A percentile compares a stretch with the other conserved stretches of the same genome.
These are phyloP conservation scores for Coregonus clupeaformis DNA, from an alignment of 2,113 vertebrate species.

Conservation along the genomic window DNA sequence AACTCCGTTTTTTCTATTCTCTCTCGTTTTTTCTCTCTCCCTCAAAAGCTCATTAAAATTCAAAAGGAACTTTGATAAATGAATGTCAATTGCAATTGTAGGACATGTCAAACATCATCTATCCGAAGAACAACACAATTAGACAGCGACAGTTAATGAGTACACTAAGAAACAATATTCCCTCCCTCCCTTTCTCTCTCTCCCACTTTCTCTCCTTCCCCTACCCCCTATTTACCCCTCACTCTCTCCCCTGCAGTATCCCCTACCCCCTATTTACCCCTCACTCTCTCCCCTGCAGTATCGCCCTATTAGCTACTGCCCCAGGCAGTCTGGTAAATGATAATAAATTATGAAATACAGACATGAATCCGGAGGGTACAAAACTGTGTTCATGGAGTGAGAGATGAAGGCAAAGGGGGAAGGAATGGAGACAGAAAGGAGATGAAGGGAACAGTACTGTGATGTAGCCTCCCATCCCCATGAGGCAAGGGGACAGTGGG, in stretches of 20 bases:
- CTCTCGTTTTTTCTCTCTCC: neutral
- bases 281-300: neutral
- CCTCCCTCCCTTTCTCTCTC: neutral
- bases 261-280: neutral
- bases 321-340: neutral
- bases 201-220: neutral
- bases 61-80: neutral
- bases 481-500: no score
- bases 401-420: neutral
- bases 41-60: neutral
- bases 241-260: neutral
- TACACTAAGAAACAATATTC: neutral
- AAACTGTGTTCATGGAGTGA: neutral
- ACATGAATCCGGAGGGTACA: neutral
- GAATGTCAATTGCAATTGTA: slow-evolving; percentile 3
- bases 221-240: neutral
- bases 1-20: neutral
- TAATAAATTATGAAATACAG: neutral
- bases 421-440: neutral
- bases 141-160: neutral
- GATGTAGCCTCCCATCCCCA: neutral
- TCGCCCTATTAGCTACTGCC: neutral
- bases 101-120: slow-evolving; percentile 6
- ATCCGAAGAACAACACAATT: neutral
- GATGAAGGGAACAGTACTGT: neutral